phyloP scores from a whole-genome alignment of 2,888 invertebrate species.

The Drosophila nigricruria region DNA sequence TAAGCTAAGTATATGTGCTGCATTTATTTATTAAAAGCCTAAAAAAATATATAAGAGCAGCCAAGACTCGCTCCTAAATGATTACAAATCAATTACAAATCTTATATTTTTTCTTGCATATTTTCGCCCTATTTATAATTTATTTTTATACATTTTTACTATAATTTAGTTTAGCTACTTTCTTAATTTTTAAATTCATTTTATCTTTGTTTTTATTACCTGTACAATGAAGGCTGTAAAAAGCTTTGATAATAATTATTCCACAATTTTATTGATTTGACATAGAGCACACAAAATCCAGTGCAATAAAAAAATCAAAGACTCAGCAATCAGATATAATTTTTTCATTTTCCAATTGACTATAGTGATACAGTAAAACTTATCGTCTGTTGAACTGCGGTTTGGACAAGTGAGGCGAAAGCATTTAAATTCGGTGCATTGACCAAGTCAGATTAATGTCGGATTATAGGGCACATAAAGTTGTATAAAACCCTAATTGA shows the following conservation, averaged over 20 bases:
- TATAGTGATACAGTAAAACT: slow-evolving; percentile 4
- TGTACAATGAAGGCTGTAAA: slow-evolving; percentile 1
- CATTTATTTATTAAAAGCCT: too few relatives aligned
- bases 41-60: too few relatives aligned
- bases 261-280: neutral
- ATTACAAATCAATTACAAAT: too few relatives aligned
- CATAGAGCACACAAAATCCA: neutral
- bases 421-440: neutral
- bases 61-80: too few relatives aligned
- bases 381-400: slow-evolving; percentile 34
- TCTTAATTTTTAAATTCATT: neutral
- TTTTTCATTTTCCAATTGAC: neutral
- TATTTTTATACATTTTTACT: neutral
- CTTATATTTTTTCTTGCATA: too few relatives aligned
- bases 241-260: slow-evolving; percentile 29
- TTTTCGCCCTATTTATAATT: too few relatives aligned
- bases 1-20: too few relatives aligned
- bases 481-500: neutral
- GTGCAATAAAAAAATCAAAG: slow-evolving; percentile 38
- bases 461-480: neutral
- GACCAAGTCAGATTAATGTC: neutral
- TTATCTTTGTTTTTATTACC: neutral
- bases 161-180: neutral
- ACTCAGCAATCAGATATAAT: neutral
- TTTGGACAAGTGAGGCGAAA: neutral